Percentiles rank a stretch among this genome's conserved stretches.
phyloP scores from a whole-genome alignment of 2,113 vertebrate species.

The Protobothrops mucrosquamatus region DNA sequence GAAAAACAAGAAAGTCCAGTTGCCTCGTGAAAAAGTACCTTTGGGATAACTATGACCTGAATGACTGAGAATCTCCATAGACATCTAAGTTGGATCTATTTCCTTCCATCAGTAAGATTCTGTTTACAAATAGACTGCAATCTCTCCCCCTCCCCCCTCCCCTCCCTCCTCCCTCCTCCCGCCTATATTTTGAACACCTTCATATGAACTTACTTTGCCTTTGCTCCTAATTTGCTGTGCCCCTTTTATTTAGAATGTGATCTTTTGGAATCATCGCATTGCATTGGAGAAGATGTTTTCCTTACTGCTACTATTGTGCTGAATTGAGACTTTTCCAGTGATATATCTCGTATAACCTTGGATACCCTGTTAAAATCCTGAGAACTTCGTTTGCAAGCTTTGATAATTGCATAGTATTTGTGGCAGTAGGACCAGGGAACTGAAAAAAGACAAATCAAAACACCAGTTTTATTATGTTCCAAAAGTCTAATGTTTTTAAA shows the following conservation, averaged over 20 bases:
- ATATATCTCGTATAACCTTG: not conserved
- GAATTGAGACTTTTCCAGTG: not conserved
- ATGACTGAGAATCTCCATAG: too few relatives aligned
- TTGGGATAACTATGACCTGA: too few relatives aligned
- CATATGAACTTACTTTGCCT: not conserved
- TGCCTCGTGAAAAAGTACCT: too few relatives aligned
- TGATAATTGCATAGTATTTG: not conserved
- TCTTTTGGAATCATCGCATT: slow-evolving; percentile 13
- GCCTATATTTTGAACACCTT: not conserved
- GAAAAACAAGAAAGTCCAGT: too few relatives aligned
- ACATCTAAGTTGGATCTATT: slow-evolving; percentile 14
- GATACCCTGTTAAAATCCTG: not conserved
- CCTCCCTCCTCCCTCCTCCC: not conserved
- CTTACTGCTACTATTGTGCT: not conserved
- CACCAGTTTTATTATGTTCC: not conserved
- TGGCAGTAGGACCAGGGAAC: not conserved
- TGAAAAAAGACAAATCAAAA: slow-evolving; percentile 6
- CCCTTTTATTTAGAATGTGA: slow-evolving; percentile 12
- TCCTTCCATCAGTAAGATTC: not conserved
- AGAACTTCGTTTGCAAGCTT: not conserved
- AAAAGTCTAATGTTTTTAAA: slow-evolving; percentile 13
- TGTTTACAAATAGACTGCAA: not conserved
- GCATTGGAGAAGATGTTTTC: not conserved
- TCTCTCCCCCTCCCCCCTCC: not conserved
- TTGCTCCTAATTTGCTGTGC: not conserved